Evolutionary conservation across 1,140 invertebrate species (phyloP), one percentile per base, ranked within the genome.

Genomic region (Tetragonula clypearis): DNA sequence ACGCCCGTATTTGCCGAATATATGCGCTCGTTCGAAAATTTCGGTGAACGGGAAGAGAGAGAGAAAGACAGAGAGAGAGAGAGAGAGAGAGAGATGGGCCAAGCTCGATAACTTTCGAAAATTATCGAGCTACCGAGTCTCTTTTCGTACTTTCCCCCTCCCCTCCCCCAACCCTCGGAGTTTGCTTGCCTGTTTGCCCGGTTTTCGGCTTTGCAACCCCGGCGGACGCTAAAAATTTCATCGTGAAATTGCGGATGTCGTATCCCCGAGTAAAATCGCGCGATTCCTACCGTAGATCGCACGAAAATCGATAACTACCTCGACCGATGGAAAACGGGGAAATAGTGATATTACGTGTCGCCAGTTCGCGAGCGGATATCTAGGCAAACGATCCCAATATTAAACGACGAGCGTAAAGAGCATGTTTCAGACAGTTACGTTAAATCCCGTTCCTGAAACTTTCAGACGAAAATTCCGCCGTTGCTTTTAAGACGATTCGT

Each of bases 41-140:
- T 79, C 75, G 41, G 56, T 41, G 76, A 62, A 78, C 62, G 41
- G 41, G 0, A 5, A 41, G 35, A 41, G 35, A 41, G 35, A 41
- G 35, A 41, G 35, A 41, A 3, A 41, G n/a, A n/a, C n/a, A n/a
- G 41, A 41, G 41, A 41, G 41, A 41, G 41, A 49, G 41, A 8
- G 41, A 49, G 41, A 49, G 41, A 49, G 41, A 53, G 53, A 49
- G 30, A 14, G 14, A 15, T n/a, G 21, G 11, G 21, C 23, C 14
- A 12, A 53, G 53, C 35, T 30, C 55, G n/a, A 76, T 84, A 84
- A 79, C 68, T 84, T 84, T 0, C 11, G 49, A 23, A 84, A 79
- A 84, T 84, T 84, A 84, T 79, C 55, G 76, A 71, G 26, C 56
- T 9, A 0, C 30, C 41, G 4, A 35, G 56, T 72, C 66, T 72